Evolutionary conservation across 2,797 vertebrate species (phyloP).

Genomic region (Liasis olivaceus): DNA sequence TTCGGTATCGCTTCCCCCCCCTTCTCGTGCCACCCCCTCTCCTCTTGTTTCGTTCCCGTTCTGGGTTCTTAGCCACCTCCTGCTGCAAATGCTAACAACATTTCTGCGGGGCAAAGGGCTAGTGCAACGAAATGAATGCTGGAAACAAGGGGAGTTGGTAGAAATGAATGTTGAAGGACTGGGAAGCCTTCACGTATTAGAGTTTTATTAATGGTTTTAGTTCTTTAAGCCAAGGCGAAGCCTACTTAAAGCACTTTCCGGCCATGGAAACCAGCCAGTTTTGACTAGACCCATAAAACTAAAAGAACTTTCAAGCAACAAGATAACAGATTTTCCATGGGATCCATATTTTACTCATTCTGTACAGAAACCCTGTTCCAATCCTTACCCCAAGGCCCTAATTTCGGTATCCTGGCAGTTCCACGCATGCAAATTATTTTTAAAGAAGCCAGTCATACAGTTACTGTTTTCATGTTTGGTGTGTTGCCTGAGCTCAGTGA

Average conservation of each 20-base stretch:
- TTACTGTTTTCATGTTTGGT: not conserved
- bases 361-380: not conserved
- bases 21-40: too few relatives aligned
- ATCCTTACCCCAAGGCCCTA: not conserved
- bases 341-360: not conserved
- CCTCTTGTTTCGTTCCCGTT: too few relatives aligned
- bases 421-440: not conserved
- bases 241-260: not conserved
- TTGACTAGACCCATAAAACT: not conserved
- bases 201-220: not conserved
- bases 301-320: not conserved
- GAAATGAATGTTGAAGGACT: not conserved
- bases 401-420: not conserved
- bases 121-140: not conserved
- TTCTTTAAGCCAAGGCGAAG: not conserved
- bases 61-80: not conserved
- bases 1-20: too few relatives aligned
- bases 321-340: not conserved
- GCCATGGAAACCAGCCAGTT: not conserved
- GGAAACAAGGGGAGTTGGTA: not conserved
- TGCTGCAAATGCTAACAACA: not conserved
- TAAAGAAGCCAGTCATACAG: not conserved
- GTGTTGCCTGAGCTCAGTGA: not conserved
- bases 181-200: not conserved
- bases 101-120: not conserved